Evolutionary conservation across 2,113 vertebrate genomes (phyloP).

Genomic region (Ailuropoda melanoleuca): DNA sequence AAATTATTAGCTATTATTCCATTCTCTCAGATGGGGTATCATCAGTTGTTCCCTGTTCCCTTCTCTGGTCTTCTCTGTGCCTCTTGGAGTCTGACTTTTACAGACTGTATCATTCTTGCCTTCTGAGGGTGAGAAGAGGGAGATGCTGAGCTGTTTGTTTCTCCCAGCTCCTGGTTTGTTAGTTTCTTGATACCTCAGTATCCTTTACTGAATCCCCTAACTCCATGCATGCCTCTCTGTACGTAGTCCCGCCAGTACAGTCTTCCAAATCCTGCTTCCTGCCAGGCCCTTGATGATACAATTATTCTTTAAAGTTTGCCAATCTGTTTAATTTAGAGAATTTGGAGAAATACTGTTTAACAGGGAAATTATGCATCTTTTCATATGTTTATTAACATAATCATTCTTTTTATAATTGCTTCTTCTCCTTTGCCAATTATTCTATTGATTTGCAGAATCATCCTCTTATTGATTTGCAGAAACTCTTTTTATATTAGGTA

Average conservation of each 20-base stretch:
- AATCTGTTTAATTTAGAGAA: no score
- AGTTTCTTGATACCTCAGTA: not conserved
- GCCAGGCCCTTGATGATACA: no score
- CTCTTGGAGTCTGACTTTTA: not conserved
- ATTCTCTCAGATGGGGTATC: not conserved
- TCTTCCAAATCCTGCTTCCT: no score
- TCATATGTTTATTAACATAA: no score
- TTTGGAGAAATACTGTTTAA: no score
- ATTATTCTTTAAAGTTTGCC: no score
- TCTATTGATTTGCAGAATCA: not conserved
- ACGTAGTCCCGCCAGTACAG: no score
- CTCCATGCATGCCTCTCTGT: no score
- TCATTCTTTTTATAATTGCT: not conserved
- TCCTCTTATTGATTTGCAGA: not conserved
- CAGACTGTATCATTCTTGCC: not conserved
- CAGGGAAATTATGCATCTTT: no score
- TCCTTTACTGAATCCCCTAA: no score
- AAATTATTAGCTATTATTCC: not conserved
- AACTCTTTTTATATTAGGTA: not conserved
- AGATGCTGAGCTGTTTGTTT: not conserved
- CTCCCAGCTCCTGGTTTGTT: not conserved
- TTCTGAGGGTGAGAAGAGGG: not conserved
- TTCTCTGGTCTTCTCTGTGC: not conserved
- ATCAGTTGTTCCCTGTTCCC: not conserved
- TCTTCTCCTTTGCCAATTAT: not conserved